Percentiles rank a stretch among this genome's conserved stretches.
Conservation (phyloP, 1,140 invertebrate genomes). For the Trissolcus basalis region DNA sequence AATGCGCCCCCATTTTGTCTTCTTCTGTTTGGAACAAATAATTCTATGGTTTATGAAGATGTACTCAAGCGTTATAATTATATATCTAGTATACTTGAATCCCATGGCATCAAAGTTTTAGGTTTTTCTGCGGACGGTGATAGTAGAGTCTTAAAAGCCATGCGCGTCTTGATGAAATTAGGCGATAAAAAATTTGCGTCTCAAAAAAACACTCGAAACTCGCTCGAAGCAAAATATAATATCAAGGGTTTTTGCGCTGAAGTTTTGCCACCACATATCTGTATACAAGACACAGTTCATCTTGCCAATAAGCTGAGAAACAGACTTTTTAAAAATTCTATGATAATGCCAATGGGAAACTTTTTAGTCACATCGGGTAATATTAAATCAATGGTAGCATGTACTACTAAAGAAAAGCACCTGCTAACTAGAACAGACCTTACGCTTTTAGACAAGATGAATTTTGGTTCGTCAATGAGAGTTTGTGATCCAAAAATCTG, state of each 20-base stretch:
- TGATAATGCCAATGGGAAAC: slow-evolving; percentile 25
- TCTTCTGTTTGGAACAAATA: slow-evolving; percentile 44
- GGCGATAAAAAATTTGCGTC: too few species aligned
- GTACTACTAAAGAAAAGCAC: slow-evolving; percentile 39
- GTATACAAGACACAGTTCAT: slow-evolving; percentile 42
- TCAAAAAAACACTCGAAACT: neutral
- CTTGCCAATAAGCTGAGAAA: slow-evolving; percentile 32
- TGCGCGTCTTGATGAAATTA: too few species aligned
- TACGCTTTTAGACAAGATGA: slow-evolving; percentile 36
- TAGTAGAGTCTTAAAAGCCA: slow-evolving; percentile 37
- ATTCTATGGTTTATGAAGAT: slow-evolving; percentile 25
- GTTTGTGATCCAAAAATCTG: slow-evolving; percentile 24
- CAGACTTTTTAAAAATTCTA: slow-evolving; percentile 30
- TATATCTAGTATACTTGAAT: slow-evolving; percentile 11
- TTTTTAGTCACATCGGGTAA: slow-evolving; percentile 20
- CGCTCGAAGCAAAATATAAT: neutral
- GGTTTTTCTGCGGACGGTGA: slow-evolving; percentile 39
- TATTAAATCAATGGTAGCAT: neutral
- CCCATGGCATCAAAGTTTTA: slow-evolving; percentile 35
- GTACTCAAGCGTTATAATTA: slow-evolving; percentile 30
- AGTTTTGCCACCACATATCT: slow-evolving; percentile 14
- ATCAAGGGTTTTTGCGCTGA: slow-evolving; percentile 21
- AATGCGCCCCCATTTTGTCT: slow-evolving; percentile 42
- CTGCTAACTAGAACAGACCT: slow-evolving; percentile 25
- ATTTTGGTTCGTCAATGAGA: slow-evolving; percentile 27